Evolutionary conservation across 2,888 invertebrate species (phyloP).

Genomic region (Glyphotaelius pellucidus): DNA sequence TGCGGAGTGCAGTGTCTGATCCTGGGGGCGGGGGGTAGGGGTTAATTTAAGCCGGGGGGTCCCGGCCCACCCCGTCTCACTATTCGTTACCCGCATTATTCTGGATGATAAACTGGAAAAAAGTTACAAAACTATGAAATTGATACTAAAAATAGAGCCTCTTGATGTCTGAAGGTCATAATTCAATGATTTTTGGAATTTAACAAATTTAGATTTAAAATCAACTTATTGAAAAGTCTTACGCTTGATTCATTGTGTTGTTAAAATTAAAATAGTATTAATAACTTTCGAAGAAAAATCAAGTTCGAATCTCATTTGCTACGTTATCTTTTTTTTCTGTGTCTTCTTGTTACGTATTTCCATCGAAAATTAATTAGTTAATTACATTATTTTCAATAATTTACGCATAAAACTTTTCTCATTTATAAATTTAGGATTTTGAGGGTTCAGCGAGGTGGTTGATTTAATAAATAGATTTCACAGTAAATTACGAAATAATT

Average conservation of each 20-base stretch:
- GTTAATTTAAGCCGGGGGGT: constrained; percentile 4
- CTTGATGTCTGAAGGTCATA: neutral
- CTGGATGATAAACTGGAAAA: neutral
- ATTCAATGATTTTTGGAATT: neutral
- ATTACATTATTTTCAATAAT: too few species aligned
- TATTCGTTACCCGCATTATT: constrained; percentile 33
- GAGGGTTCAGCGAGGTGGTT: neutral
- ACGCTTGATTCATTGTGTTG: too few species aligned
- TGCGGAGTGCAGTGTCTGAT: constrained; percentile 26
- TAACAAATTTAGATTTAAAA: too few species aligned
- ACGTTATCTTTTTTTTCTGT: too few species aligned
- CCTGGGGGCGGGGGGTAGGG: neutral
- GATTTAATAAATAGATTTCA: neutral
- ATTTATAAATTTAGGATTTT: neutral
- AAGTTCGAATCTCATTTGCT: too few species aligned
- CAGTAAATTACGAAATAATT: neutral
- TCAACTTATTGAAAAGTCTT: too few species aligned
- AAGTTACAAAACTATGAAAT: neutral
- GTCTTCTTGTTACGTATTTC: too few species aligned
- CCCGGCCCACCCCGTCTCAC: constrained; percentile 19
- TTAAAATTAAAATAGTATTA: too few species aligned
- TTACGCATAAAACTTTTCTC: too few species aligned
- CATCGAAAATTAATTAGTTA: too few species aligned
- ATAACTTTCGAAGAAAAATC: too few species aligned
- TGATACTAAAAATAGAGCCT: neutral